Percentiles rank a stretch among this genome's conserved stretches.
These are phyloP conservation scores for Drosophila pseudoananassae DNA, from an alignment of 1,140 invertebrate genomes.

Conservation along the genomic window DNA sequence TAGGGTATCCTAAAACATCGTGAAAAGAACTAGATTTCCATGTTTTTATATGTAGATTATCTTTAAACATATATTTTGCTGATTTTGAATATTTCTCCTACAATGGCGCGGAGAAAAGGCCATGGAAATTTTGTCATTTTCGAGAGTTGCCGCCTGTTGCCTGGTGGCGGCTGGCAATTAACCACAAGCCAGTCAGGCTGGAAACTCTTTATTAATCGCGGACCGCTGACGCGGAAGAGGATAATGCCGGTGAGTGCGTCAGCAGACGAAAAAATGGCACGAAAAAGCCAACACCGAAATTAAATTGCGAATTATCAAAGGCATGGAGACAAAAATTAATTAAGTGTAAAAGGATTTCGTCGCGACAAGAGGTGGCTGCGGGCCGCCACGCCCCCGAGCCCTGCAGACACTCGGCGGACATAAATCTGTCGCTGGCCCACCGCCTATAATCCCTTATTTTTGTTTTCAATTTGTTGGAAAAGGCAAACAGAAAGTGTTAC, in stretches of 20 bases:
- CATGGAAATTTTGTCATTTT: no score
- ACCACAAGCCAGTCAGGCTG: conserved; percentile 37
- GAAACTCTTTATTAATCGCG: conserved; percentile 64
- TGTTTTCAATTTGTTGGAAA: conserved; percentile 59
- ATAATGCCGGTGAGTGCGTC: conserved; percentile 57
- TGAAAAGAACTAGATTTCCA: no score
- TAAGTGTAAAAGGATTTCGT: conserved; percentile 64
- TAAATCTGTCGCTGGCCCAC: conserved; percentile 31
- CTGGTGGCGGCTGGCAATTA: conserved; percentile 4
- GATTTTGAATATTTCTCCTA: no score
- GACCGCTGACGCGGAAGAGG: conserved; percentile 64
- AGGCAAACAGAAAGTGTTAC: conserved; percentile 62
- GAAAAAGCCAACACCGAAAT: conserved; percentile 8
- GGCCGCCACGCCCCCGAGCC: background rate
- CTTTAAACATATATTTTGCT: no score
- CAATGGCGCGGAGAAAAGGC: no score
- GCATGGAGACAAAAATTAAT: conserved; percentile 60
- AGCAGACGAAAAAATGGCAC: conserved; percentile 17
- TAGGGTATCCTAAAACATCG: no score
- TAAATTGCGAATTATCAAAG: conserved; percentile 34
- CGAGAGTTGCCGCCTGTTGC: background rate
- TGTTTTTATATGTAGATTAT: no score
- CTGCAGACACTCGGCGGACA: conserved; percentile 18
- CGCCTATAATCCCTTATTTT: conserved; percentile 60
- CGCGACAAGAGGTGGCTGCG: conserved; percentile 6